Evolutionary conservation across 2,888 invertebrate species (phyloP).

Genomic region (Tricholauxania praeusta): DNA sequence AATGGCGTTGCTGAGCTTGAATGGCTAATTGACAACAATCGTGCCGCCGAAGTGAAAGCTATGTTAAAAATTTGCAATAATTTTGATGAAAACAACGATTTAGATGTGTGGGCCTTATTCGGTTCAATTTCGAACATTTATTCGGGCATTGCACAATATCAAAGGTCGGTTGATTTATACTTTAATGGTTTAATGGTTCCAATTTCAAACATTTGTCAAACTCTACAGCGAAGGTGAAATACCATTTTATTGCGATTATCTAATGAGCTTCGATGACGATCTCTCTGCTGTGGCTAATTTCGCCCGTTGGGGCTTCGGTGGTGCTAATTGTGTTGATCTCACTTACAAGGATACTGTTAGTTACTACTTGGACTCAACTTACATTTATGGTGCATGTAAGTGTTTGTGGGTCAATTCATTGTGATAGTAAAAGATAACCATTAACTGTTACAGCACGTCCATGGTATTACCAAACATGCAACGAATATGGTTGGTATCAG

Average conservation of each 20-base stretch:
- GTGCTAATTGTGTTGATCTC: slow-evolving; percentile 52
- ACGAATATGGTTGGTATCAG: slow-evolving; percentile 88
- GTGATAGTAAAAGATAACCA: slow-evolving; percentile 42
- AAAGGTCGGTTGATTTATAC: slow-evolving; percentile 51
- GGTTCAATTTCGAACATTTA: slow-evolving; percentile 60
- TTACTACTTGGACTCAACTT: slow-evolving; percentile 48
- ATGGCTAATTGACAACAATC: slow-evolving; percentile 54
- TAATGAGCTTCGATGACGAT: slow-evolving; percentile 55
- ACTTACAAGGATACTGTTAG: slow-evolving; percentile 52
- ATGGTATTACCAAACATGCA: slow-evolving; percentile 89
- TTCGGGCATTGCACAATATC: slow-evolving; percentile 59
- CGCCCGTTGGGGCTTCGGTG: slow-evolving; percentile 44
- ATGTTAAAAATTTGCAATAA: slow-evolving; percentile 61
- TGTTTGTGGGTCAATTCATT: slow-evolving; percentile 9
- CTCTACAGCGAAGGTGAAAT: slow-evolving; percentile 51
- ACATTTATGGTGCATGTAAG: slow-evolving; percentile 52
- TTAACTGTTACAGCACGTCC: slow-evolving; percentile 71
- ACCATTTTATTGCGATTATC: slow-evolving; percentile 49
- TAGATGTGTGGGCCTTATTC: slow-evolving; percentile 63
- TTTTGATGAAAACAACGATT: slow-evolving; percentile 59
- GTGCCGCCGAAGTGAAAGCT: slow-evolving; percentile 57
- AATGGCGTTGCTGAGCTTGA: slow-evolving; percentile 61
- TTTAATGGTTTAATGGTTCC: background rate
- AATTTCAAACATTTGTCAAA: background rate
- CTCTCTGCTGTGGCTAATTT: slow-evolving; percentile 57